Conservation (phyloP, 2,113 vertebrate species). For the Trochalopteron elliotii region DNA sequence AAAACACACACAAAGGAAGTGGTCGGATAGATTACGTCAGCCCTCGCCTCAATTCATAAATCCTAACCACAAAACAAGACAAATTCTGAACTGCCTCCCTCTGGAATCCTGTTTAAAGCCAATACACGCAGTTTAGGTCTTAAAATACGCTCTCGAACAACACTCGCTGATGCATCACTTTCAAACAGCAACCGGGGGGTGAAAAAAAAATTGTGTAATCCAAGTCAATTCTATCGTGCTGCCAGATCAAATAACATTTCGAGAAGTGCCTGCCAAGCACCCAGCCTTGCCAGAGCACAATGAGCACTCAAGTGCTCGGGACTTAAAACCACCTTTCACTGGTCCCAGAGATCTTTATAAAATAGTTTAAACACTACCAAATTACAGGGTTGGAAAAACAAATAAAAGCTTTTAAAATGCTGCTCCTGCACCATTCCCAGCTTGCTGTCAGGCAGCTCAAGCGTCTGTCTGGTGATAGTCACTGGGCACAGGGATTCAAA, state of each 20-base stretch:
- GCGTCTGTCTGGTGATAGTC: background rate
- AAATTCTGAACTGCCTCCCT: constrained; percentile 58
- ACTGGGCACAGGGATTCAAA: background rate
- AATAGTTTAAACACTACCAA: constrained; percentile 61
- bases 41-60: constrained; percentile 79
- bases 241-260: constrained; percentile 83
- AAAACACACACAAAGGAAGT: constrained; percentile 78
- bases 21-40: constrained; percentile 78
- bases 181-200: constrained; percentile 26
- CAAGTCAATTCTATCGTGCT: constrained; percentile 75
- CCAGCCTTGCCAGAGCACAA: constrained; percentile 72
- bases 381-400: constrained; percentile 46
- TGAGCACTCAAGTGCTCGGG: constrained; percentile 70
- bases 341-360: constrained; percentile 57
- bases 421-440: background rate
- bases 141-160: constrained; percentile 45
- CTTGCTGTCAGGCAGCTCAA: constrained; percentile 1
- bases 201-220: constrained; percentile 69
- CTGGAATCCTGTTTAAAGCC: constrained; percentile 43
- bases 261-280: constrained; percentile 81
- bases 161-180: constrained; percentile 59
- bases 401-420: constrained; percentile 17
- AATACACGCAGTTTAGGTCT: constrained; percentile 39
- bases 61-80: constrained; percentile 72
- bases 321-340: constrained; percentile 71